phyloP scores from a whole-genome alignment of 2,888 invertebrate genomes.

The Eupelmus urozonus region DNA sequence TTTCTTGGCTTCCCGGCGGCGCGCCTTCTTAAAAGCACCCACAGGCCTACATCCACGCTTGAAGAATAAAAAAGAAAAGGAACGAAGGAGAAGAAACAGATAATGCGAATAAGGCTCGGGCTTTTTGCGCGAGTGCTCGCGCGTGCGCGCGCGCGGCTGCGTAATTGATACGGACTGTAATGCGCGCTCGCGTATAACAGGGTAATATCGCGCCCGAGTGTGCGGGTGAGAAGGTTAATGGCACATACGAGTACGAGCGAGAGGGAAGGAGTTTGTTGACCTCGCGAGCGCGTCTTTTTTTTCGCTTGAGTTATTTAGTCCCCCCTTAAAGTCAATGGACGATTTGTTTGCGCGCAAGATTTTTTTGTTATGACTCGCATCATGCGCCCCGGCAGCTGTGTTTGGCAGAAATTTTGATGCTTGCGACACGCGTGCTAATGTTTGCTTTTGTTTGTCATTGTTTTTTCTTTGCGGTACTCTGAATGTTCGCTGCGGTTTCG shows the following conservation, averaged over 20 bases:
- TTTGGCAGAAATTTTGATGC: neutral
- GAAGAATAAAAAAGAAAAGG: neutral
- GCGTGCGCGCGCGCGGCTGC: too few species aligned
- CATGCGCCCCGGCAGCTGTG: too few species aligned
- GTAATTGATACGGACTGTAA: slow-evolving; percentile 40
- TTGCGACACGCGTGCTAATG: neutral
- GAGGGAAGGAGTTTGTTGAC: neutral
- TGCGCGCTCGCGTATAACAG: neutral
- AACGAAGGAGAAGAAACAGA: slow-evolving; percentile 1
- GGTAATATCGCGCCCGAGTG: neutral
- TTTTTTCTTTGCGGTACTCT: neutral
- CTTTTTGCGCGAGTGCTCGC: too few species aligned
- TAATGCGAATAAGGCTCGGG: neutral
- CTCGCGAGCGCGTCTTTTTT: neutral
- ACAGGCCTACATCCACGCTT: neutral
- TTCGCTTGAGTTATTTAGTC: neutral
- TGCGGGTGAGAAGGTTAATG: slow-evolving; percentile 44
- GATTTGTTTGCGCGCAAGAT: slow-evolving; percentile 32
- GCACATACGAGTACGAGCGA: neutral
- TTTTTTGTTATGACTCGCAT: neutral
- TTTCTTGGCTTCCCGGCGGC: slow-evolving; percentile 46
- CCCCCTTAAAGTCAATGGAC: slow-evolving; percentile 15
- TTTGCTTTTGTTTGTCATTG: neutral
- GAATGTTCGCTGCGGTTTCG: neutral
- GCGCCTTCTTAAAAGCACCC: slow-evolving; percentile 5